Evolutionary conservation across 1,140 invertebrate species (phyloP).

Genomic region (Drosophila ananassae): DNA sequence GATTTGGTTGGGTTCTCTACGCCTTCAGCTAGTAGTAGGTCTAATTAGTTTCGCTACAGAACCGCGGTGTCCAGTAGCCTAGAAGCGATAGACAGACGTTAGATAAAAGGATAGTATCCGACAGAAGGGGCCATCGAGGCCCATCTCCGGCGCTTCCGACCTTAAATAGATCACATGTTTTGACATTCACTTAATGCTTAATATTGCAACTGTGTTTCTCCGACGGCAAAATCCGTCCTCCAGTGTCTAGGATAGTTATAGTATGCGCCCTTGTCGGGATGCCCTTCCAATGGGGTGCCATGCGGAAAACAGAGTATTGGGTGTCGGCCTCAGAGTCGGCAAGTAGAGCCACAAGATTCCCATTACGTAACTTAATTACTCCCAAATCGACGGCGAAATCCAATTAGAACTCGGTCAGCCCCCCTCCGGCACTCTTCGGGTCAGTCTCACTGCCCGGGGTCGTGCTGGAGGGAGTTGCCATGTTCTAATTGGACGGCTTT

Average conservation of each 20-base stretch:
- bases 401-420: slow-evolving; percentile 82
- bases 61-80: slow-evolving; percentile 30
- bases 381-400: slow-evolving; percentile 7
- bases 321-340: not conserved
- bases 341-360: slow-evolving; percentile 29
- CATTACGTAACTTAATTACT: not conserved
- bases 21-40: slow-evolving; percentile 29
- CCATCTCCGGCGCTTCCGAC: slow-evolving; percentile 57
- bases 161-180: slow-evolving; percentile 83
- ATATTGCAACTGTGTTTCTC: slow-evolving; percentile 73
- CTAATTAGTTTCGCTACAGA: slow-evolving; percentile 38
- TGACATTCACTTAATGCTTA: slow-evolving; percentile 80
- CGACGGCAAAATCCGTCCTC: slow-evolving; percentile 19
- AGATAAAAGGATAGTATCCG: slow-evolving; percentile 54
- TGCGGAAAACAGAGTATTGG: not conserved
- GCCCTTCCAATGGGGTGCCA: not conserved
- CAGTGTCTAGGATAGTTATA: slow-evolving; percentile 39
- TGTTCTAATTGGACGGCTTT: slow-evolving; percentile 84
- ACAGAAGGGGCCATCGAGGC: slow-evolving; percentile 60
- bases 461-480: slow-evolving; percentile 70
- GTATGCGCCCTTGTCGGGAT: slow-evolving; percentile 14
- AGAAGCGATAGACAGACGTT: slow-evolving; percentile 38
- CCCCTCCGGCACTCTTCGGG: slow-evolving; percentile 65
- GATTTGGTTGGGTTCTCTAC: slow-evolving; percentile 53
- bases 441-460: slow-evolving; percentile 62